These are phyloP conservation scores for Erythrolamprus reginae DNA, from an alignment of 2,113 vertebrate genomes.

Conservation along the genomic window DNA sequence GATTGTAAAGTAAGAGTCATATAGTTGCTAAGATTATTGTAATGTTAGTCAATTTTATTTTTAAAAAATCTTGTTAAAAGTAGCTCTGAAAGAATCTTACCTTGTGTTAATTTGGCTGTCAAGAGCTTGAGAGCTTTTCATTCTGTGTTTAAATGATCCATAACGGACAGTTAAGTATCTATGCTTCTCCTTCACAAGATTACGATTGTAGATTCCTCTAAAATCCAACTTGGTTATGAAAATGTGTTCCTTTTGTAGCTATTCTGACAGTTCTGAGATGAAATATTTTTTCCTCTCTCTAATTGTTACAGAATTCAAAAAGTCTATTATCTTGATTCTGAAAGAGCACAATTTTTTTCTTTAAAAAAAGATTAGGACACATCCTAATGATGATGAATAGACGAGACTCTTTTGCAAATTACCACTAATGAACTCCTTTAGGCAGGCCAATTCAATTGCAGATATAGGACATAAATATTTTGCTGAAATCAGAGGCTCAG, in stretches of 20 bases:
- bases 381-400: not conserved
- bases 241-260: not conserved
- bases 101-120: not conserved
- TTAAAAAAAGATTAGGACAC: not conserved
- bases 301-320: not conserved
- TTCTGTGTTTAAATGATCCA: not conserved
- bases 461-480: not conserved
- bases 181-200: not conserved
- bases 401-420: not conserved
- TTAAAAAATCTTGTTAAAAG: not conserved
- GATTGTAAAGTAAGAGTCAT: not conserved
- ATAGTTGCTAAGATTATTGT: not conserved
- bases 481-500: not conserved
- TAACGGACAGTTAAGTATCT: not conserved
- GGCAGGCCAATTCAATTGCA: not conserved
- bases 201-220: not conserved
- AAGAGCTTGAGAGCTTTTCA: not conserved
- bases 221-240: not conserved
- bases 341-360: not conserved
- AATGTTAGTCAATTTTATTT: not conserved
- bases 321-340: not conserved
- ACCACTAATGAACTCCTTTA: not conserved
- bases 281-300: not conserved
- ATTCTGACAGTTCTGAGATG: not conserved
- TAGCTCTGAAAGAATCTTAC: not conserved